Percentiles rank a stretch among this genome's conserved stretches.
Conservation (phyloP, 2,113 vertebrate genomes). For the Mus pahari region DNA sequence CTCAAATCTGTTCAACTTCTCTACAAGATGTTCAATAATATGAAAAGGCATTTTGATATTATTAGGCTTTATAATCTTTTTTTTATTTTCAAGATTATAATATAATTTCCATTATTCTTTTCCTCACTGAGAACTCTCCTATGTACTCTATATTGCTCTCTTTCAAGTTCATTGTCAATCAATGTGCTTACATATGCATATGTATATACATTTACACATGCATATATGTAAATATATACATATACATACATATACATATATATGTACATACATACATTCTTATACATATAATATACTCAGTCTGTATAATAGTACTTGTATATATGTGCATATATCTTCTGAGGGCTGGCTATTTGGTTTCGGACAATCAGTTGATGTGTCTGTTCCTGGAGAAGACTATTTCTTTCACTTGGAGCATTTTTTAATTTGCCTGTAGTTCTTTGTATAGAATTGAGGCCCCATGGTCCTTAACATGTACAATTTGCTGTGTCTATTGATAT, state of each 20-base stretch:
- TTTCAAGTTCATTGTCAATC: neutral
- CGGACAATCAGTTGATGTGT: neutral
- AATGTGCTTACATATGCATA: neutral
- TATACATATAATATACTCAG: neutral
- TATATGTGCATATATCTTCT: neutral
- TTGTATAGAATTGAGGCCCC: neutral
- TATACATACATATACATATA: no score
- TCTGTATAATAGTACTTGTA: neutral
- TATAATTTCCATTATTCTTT: neutral
- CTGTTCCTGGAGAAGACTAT: neutral
- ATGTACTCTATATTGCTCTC: neutral
- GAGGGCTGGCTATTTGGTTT: neutral
- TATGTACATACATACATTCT: neutral
- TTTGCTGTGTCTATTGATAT: no score
- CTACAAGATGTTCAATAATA: neutral
- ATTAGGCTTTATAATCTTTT: conserved; percentile 22
- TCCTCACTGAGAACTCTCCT: neutral
- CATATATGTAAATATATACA: neutral
- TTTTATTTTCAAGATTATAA: neutral
- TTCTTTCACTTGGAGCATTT: neutral
- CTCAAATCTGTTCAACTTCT: neutral
- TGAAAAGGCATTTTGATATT: neutral
- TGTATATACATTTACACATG: no score
- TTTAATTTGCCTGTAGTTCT: neutral
- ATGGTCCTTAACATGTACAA: neutral